These are phyloP conservation scores for cattle (Bos taurus) DNA, from an alignment of 2,113 vertebrate genomes.

Conservation along the genomic window DNA sequence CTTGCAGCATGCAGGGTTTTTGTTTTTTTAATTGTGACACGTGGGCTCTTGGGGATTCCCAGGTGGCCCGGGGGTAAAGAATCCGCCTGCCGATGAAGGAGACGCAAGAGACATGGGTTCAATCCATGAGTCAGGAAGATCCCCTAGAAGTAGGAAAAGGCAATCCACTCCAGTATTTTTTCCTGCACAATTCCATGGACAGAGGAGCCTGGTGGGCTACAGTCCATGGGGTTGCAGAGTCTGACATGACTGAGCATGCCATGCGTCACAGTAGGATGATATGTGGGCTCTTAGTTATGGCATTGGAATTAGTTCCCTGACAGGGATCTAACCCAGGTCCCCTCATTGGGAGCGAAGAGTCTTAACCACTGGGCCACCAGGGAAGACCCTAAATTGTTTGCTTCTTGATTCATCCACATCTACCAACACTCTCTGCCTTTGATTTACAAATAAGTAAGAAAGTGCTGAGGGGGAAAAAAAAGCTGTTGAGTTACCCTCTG, in stretches of 20 bases:
- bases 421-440: not conserved
- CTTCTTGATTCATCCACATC: not conserved
- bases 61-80: not conserved
- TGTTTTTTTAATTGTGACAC: not conserved
- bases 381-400: not conserved
- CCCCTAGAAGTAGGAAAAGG: not conserved
- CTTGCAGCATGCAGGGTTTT: not conserved
- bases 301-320: not conserved
- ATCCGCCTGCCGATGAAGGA: not conserved
- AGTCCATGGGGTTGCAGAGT: not conserved
- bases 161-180: not conserved
- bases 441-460: not conserved
- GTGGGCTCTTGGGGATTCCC: not conserved
- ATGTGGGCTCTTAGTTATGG: not conserved
- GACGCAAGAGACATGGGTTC: not conserved
- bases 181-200: not conserved
- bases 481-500: fast-evolving
- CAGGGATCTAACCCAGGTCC: not conserved
- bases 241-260: not conserved
- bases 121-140: not conserved
- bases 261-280: not conserved
- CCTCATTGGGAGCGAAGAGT: not conserved
- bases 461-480: not conserved
- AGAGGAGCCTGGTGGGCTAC: not conserved
- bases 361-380: not conserved